phyloP scores from a whole-genome alignment of 2,797 vertebrate genomes.

The Acipenser transmontanus region DNA sequence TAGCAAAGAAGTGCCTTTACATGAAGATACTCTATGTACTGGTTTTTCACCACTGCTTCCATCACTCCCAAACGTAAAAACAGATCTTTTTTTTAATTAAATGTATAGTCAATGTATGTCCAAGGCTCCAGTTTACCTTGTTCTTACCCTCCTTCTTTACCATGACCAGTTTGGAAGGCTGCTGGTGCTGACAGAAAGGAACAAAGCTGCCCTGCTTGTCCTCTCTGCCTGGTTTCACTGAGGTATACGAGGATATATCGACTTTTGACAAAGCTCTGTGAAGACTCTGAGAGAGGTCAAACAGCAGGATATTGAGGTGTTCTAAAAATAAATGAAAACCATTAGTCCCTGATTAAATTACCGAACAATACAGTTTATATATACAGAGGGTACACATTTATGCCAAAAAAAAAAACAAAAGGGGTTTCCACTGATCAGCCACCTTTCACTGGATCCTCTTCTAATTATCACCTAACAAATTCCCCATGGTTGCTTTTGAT shows the following conservation, averaged over 20 bases:
- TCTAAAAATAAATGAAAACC: constrained; percentile 39
- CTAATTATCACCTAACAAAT: no score
- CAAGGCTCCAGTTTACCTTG: constrained; percentile 44
- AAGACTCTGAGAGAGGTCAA: constrained; percentile 51
- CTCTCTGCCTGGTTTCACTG: constrained; percentile 25
- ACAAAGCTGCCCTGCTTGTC: constrained; percentile 21
- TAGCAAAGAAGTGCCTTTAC: no score
- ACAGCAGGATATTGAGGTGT: constrained; percentile 61
- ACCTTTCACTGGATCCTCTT: no score
- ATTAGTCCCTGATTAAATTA: neutral
- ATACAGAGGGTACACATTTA: no score
- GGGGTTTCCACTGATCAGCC: no score
- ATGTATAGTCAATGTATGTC: no score
- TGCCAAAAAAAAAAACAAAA: no score
- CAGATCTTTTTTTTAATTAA: no score
- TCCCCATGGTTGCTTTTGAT: no score
- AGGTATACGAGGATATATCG: constrained; percentile 50
- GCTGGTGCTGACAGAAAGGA: constrained; percentile 50
- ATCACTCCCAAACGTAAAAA: no score
- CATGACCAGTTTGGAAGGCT: constrained; percentile 50
- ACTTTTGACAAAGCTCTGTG: constrained; percentile 55
- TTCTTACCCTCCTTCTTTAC: constrained; percentile 64
- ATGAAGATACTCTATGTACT: no score
- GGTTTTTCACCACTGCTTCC: no score
- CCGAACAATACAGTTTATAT: neutral